phyloP scores from a whole-genome alignment of 53 echinoderm and acorn worm species.

The Mesocentrotus franciscanus region DNA sequence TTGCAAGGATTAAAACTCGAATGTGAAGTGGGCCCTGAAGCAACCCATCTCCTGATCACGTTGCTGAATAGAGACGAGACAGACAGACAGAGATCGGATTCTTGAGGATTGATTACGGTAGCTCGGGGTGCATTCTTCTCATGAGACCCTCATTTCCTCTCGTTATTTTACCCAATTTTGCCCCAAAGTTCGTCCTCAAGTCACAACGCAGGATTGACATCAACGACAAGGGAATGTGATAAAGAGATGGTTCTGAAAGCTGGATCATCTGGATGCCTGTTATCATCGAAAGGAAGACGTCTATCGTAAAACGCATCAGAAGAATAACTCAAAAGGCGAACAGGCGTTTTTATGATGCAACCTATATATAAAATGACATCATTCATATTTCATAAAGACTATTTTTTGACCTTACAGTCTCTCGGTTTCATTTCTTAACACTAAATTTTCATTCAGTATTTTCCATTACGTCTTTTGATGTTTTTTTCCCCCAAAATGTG shows the following conservation, averaged over 20 bases:
- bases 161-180: background rate
- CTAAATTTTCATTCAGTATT: background rate
- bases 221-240: background rate
- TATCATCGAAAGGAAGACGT: background rate
- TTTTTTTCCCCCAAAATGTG: too few relatives aligned
- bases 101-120: background rate
- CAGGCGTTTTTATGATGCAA: background rate
- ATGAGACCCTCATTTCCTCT: conserved; percentile 24
- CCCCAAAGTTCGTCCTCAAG: conserved; percentile 22
- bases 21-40: too few relatives aligned
- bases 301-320: background rate
- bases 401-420: background rate
- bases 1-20: background rate
- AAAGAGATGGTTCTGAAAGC: background rate
- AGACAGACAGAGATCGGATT: background rate
- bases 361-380: background rate
- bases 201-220: background rate
- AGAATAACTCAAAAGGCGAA: background rate
- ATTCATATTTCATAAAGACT: background rate
- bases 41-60: too few relatives aligned
- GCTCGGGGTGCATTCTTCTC: background rate
- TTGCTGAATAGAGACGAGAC: background rate
- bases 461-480: too few relatives aligned
- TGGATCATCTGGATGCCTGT: background rate
- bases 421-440: background rate